Base-by-base conservation (phyloP, 2,113 vertebrate species). In the Cyprinus carpio region DNA sequence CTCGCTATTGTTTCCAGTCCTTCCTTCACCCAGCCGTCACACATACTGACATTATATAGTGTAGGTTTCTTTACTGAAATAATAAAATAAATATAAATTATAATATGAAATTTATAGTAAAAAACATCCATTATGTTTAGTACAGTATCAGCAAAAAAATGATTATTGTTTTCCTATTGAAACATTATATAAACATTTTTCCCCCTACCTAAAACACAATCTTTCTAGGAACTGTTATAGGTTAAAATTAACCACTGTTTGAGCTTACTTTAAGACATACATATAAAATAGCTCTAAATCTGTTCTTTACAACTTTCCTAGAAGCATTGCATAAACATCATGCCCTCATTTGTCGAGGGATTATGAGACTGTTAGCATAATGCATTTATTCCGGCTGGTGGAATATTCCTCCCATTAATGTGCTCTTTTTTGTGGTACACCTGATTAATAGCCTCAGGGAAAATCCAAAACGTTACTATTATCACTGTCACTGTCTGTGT, bases 391-490 rank as follows among this genome's bases (percentile, higher is more conserved):
- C 60, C 23, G 51, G 31, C 80, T 15, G 67, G 43, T 79, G 18
- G 49, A 69, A 65, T 89, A 85, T 87, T 90, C 74, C 87, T 86
- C 75, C 83, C 2, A 23, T 56, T 15, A 31, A 67, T 77, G 40
- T 51, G 31, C 71, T 46, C 40, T 54, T 62, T 43, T 80, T 83
- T n/a, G 87, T 67, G 81, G 88, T 86, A 74, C 85, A 83, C 25
- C 83, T 84, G 82, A 62, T 76, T 54, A 64, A 81, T 75, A 86
- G 82, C 87, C 87, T 83, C 72, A 72, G 85, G 88, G 90, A 91
- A 78, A 87, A 86, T 51, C 9, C 27, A 62, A 60, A 89, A 84
- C 87, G 90, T 92, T 91, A 90, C 84, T 85, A 92, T 84, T 91
- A 92, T 88, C 90, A 51, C 13, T 51, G 15, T 75, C 74, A 27